phyloP scores from a whole-genome alignment of 2,113 vertebrate species.

The Scatophagus argus region DNA sequence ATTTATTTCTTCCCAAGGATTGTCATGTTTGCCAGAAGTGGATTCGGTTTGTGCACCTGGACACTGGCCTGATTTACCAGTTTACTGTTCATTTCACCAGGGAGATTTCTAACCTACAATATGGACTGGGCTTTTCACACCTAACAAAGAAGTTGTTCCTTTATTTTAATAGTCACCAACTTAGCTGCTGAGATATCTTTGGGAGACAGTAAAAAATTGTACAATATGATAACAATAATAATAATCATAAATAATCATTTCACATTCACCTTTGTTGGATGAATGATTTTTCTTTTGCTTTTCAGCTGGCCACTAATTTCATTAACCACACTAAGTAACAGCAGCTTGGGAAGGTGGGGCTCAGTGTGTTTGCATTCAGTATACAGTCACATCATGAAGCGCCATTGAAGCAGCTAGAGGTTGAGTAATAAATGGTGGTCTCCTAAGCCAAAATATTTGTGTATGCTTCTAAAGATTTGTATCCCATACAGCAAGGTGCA shows the following conservation, averaged over 20 bases:
- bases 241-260: too few relatives aligned
- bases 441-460: neutral
- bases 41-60: conserved; percentile 5
- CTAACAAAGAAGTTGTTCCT: neutral
- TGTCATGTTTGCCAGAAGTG: neutral
- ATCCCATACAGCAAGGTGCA: neutral
- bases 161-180: neutral
- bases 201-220: too few relatives aligned
- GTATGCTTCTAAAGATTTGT: neutral
- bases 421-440: neutral
- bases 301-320: neutral
- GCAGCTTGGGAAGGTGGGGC: neutral
- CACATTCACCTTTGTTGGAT: too few relatives aligned
- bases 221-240: too few relatives aligned
- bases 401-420: neutral
- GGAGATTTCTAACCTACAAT: conserved; percentile 1
- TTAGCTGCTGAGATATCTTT: neutral
- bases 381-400: neutral
- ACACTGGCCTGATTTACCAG: conserved; percentile 2
- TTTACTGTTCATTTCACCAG: neutral
- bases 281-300: neutral
- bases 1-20: neutral
- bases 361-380: neutral
- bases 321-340: neutral
- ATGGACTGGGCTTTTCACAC: neutral